Evolutionary conservation across 30 jellyfish, hydroid and myxozoan genomes (phyloP), one percentile per base, ranked within the genome.

Genomic region (Turritopsis rubra): DNA sequence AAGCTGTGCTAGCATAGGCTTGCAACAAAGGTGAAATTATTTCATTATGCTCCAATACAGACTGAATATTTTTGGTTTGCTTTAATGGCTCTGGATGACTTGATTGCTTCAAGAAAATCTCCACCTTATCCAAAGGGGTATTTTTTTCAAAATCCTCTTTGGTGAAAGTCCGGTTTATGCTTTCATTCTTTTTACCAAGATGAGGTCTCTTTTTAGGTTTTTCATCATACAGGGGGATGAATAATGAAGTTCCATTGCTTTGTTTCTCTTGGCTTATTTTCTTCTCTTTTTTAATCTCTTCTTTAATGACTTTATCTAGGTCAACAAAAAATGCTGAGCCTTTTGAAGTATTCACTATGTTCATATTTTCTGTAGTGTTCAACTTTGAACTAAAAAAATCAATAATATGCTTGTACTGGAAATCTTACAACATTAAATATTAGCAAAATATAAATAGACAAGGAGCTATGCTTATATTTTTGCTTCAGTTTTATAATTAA

Each of bases 261-360:
- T 80, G 87, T n/a, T 65, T 80, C 60, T 74, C 65, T 23, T 23
- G 28, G 16, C 65, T 29, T 16, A 24, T 24, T 74, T 74, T 74
- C 82, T 74, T 74, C 21, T 74, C 82, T 26, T 52, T 65, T 25
- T 0, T 53, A 7, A 26, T 80, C 16, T 65, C 77, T 80, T 80
- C 79, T 53, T 65, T 21, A 8, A 80, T 70, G 20, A 80, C 52
- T 1, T 31, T 23, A 19, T 80, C 87, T 3, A 80, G 81, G 65
- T 80, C 87, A 21, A 80, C 79, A 80, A 80, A 80, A 52, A 80
- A 80, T 17, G 87, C 87, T 24, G 78, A 41, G 16, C 87, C 77
- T 26, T 80, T 80, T 3, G 52, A 23, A 41, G 65, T 80, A 31
- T 21, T 80, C n/a, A 80, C 53, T 5, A 80, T 29, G 65, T 30